Percentiles rank a stretch among this genome's conserved stretches.
Evolutionary conservation across 2,888 invertebrate genomes (phyloP).

Genomic region (Pediacus dermestoides): DNA sequence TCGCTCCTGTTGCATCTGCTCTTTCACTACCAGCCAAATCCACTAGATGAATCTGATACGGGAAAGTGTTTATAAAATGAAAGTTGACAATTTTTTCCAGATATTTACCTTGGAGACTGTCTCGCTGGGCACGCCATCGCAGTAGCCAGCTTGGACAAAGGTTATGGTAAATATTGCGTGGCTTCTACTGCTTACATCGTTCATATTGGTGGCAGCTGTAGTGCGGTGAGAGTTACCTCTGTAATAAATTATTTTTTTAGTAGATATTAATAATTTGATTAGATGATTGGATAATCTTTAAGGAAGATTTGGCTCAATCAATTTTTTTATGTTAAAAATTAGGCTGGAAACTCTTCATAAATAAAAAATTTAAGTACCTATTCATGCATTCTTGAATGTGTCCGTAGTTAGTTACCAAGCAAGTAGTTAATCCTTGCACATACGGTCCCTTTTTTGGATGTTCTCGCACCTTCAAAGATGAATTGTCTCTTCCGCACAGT

Average conservation of each 20-base stretch:
- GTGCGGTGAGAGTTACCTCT: slow-evolving; percentile 83
- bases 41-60: slow-evolving; percentile 66
- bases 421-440: slow-evolving; percentile 82
- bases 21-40: slow-evolving; percentile 88
- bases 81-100: background rate
- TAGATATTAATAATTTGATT: no score
- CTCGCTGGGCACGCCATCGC: slow-evolving; percentile 84
- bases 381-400: slow-evolving; percentile 71
- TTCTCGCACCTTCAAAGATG: slow-evolving; percentile 63
- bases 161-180: slow-evolving; percentile 90
- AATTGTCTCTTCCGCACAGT: slow-evolving; percentile 49
- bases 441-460: slow-evolving; percentile 75
- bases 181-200: slow-evolving; percentile 86
- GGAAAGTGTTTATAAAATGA: slow-evolving; percentile 1
- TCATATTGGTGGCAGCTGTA: slow-evolving; percentile 88
- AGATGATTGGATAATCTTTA: no score
- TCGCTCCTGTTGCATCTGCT: slow-evolving; percentile 85
- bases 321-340: background rate
- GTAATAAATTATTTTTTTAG: slow-evolving; percentile 17
- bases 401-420: slow-evolving; percentile 80
- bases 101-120: slow-evolving; percentile 73
- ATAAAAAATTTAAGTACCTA: slow-evolving; percentile 35
- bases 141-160: slow-evolving; percentile 83
- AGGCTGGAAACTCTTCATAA: background rate
- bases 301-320: background rate